Base-by-base conservation (phyloP, 2,888 invertebrate genomes). In the Xanthorhoe spadicearia region DNA sequence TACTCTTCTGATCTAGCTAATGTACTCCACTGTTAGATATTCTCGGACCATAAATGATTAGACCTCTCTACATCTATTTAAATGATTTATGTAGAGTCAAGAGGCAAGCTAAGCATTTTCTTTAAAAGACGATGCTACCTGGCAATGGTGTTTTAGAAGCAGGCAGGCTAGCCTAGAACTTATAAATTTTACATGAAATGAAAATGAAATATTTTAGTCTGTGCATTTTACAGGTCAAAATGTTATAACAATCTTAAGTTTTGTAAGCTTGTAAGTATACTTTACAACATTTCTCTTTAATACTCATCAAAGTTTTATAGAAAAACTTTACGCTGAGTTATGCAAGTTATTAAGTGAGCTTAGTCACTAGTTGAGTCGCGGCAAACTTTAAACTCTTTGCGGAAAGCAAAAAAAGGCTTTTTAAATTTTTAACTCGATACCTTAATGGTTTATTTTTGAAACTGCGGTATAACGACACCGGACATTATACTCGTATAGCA, bases 221-320 rank as follows among this genome's bases (percentile, higher is more conserved):
- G 28, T 28, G 5, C 28, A 28, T 28, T 28, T 28, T 28, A 28
- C 28, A 10, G 10, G 9, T 38, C 38, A n/a, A n/a, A n/a, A 38
- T 35, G 9, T 10, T 13, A 13, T 13, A 13, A 43, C 2, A 13
- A 43, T 4, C 10, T 13, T 13, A 4, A 43, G 13, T 13, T 43
- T 43, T 43, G 2, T 43, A 43, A 43, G 38, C 38, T 43, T 43
- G 13, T 9, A 10, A 38, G 2, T 8, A 10, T 19, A 13, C 10
- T 7, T 23, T 23, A 55, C 55, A 60, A 56, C 55, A 38, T 62
- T 51, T 65, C 55, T 32, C 46, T 65, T 60, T 43, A 64, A 19
- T n/a, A 52, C 58, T 53, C 53, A 49, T 49, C 23, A 53, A 61
- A 65, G 51, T 65, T 64, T 60, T 56, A 65, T 65, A 56, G 60